Evolutionary conservation across 2,797 vertebrate species (phyloP).

Genomic region (Telmatherina bonti): DNA sequence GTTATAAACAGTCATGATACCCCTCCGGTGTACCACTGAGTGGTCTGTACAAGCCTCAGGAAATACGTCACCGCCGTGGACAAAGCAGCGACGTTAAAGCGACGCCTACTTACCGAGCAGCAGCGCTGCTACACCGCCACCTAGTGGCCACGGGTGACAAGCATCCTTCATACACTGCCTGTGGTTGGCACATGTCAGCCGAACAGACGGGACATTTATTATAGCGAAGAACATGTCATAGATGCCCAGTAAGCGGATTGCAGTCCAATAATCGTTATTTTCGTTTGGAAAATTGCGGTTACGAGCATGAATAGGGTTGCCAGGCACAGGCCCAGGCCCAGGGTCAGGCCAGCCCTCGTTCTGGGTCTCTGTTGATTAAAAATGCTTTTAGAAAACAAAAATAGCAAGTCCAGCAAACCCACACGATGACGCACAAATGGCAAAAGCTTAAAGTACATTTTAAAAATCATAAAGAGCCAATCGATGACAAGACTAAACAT

Average conservation of each 20-base stretch:
- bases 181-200: slow-evolving; percentile 8
- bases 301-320: slow-evolving; percentile 10
- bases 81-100: slow-evolving; percentile 55
- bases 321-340: slow-evolving; percentile 6
- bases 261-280: slow-evolving; percentile 20
- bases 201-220: slow-evolving; percentile 24
- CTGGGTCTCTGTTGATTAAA: slow-evolving; percentile 9
- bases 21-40: slow-evolving; percentile 74
- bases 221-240: slow-evolving; percentile 10
- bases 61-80: slow-evolving; percentile 84
- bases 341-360: slow-evolving; percentile 10
- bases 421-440: not conserved
- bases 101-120: slow-evolving; percentile 56
- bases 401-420: slow-evolving; percentile 1
- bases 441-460: not conserved
- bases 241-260: slow-evolving; percentile 10
- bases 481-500: not conserved
- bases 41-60: slow-evolving; percentile 82
- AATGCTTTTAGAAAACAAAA: not conserved
- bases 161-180: slow-evolving; percentile 13
- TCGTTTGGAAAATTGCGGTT: slow-evolving; percentile 23
- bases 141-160: slow-evolving; percentile 51
- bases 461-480: not conserved
- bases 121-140: slow-evolving; percentile 64
- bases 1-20: slow-evolving; percentile 81